These are phyloP conservation scores for Drosophila putrida DNA, from an alignment of 2,888 invertebrate genomes.

Conservation along the genomic window DNA sequence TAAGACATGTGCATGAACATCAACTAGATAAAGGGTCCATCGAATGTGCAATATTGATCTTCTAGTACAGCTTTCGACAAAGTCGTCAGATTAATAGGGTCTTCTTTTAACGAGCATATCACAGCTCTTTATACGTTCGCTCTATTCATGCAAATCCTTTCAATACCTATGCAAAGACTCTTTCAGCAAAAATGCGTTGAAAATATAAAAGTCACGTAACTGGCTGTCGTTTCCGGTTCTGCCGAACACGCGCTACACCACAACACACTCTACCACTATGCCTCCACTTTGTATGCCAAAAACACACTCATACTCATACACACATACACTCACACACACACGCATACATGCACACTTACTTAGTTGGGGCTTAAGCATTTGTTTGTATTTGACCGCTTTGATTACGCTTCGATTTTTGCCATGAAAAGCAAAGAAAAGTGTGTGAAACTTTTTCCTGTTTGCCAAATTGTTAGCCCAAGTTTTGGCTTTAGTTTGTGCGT, in stretches of 20 bases:
- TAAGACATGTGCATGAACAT: constrained; percentile 28
- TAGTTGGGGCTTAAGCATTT: constrained; percentile 69
- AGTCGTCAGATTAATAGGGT: constrained; percentile 27
- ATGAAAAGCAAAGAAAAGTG: constrained; percentile 49
- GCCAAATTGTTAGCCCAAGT: constrained; percentile 44
- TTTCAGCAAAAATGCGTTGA: constrained; percentile 64
- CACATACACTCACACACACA: constrained; percentile 16
- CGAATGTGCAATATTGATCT: constrained; percentile 61
- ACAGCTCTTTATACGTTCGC: constrained; percentile 31
- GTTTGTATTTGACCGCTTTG: constrained; percentile 74
- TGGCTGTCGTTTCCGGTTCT: constrained; percentile 71
- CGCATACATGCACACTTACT: constrained; percentile 38
- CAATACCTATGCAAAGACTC: constrained; percentile 47
- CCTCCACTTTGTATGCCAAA: constrained; percentile 4
- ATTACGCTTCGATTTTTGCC: constrained; percentile 77
- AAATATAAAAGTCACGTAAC: constrained; percentile 80
- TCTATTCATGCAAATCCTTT: constrained; percentile 64
- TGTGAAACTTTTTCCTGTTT: constrained; percentile 59
- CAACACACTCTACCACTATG: constrained; percentile 13
- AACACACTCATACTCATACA: constrained; percentile 17
- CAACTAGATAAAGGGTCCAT: constrained; percentile 4
- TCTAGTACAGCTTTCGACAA: constrained; percentile 38
- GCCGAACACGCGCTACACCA: constrained; percentile 51
- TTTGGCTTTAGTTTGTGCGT: constrained; percentile 48
- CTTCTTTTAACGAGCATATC: constrained; percentile 60